Base-by-base conservation (phyloP, 1,140 invertebrate genomes). In the Sinella curviseta region DNA sequence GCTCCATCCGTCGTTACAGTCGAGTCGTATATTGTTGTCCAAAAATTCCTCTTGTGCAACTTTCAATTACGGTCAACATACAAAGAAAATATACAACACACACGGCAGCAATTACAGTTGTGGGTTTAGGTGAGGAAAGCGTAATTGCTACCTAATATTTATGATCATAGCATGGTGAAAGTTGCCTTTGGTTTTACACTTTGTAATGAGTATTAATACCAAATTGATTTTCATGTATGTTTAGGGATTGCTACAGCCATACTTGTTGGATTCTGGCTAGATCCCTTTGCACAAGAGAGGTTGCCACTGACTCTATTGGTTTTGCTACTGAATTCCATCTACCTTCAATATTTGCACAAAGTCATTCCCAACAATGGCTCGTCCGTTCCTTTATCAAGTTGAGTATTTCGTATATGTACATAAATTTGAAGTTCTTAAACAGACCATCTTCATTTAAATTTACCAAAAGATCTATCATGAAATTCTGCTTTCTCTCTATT, bases 301-400 rank as follows among this genome's bases (percentile, higher is more conserved):
- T 28, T 82, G 0, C 55, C 67, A 0, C 24, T 82, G 4, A 80
- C 80, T 26, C 60, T 82, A 4, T 33, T 82, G 0, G 65, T 78
- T 16, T 67, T 80, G 1, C 34, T 82, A 14, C 67, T 82, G 48
- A 84, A 84, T 60, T 67, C 80, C 0, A 20, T 80, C 16, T 82
- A 81, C 36, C 55, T 82, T 1, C 60, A 82, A 34, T 60, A 80
- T 30, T 78, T 84, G 65, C 82, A 84, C 67, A n/a, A 48, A 1
- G 30, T 33, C n/a, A 84, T 84, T 54, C 81, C 80, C 0, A 81
- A 81, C 31, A 82, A 84, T 60, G 83, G 83, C 39, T 73, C 79
- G 28, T 28, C 26, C 0, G 78, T 84, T 14, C 83, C 83, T 0
- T 67, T 84, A 30, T 55, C 82, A 26, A 54, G 81, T 83, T 77